Base-by-base conservation (phyloP, 1,140 invertebrate species). In the Grapholita molesta region DNA sequence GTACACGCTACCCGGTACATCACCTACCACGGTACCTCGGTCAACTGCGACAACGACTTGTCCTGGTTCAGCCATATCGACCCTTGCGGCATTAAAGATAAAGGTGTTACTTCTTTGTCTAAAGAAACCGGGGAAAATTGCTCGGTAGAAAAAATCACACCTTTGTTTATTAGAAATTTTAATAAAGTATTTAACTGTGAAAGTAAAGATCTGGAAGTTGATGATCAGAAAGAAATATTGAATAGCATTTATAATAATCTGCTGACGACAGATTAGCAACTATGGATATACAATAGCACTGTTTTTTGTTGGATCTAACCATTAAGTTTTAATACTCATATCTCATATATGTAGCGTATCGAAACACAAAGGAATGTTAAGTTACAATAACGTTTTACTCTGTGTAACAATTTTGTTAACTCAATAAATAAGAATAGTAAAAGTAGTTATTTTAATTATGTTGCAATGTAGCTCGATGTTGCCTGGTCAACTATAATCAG, bases 11-110 rank as follows among this genome's bases (percentile, higher is more conserved):
- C 93, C 0, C 93, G 96, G 72, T 97, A 96, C 87, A 93, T 99
- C 0, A 99, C 98, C 0, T 97, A 96, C 0, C 99, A 99, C 91
- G 99, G 99, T 11, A 92, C 99, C 11, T 96, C 98, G 1, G 80
- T 99, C 0, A 99, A 99, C 92, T 99, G 98, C 90, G 95, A 97
- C 80, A 96, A 94, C 21, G 96, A 99, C 92, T 89, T 99, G 12
- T 92, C 83, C 4, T 99, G 99, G 99, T 99, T 98, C 84, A 92
- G 97, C 5, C 95, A 99, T 78, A 99, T 99, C 77, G 95, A 98
- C 18, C 98, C 99, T 1, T 99, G 99, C 93, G 99, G 99, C 0
- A 95, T 99, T 25, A 92, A 94, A 75, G 97, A 96, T n/a, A 99
- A 99, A 91, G 95, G 95, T 65, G 97, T 99, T 0, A 99, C 99